Percentiles rank a stretch among this genome's conserved stretches.
Evolutionary conservation across 2,888 invertebrate species (phyloP).

Genomic region (Patella depressa): DNA sequence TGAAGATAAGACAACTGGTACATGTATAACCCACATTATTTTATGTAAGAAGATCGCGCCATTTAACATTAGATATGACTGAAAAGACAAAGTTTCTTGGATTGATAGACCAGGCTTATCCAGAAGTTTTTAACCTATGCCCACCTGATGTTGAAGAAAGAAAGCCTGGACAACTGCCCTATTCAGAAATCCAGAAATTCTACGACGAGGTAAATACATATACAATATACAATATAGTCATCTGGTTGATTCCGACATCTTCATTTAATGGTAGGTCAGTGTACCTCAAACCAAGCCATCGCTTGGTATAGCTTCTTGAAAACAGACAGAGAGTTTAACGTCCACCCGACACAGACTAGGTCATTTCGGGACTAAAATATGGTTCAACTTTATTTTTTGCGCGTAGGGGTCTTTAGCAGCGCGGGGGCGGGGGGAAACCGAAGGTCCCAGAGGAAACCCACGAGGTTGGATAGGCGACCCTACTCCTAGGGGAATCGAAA

Average conservation of each 20-base stretch:
- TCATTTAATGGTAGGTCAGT: neutral
- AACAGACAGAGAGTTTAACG: no score
- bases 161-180: constrained; percentile 53
- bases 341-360: no score
- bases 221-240: no score
- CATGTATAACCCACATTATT: neutral
- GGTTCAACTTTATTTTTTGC: no score
- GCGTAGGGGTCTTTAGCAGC: no score
- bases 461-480: no score
- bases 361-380: no score
- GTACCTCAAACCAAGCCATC: neutral
- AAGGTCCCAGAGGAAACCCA: no score
- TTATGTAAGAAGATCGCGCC: neutral
- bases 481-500: no score
- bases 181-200: constrained; percentile 43
- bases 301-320: neutral
- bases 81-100: constrained; percentile 24
- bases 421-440: no score
- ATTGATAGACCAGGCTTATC: constrained; percentile 31
- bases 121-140: constrained; percentile 22
- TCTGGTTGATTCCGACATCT: no score
- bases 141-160: constrained; percentile 26
- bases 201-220: constrained; percentile 45
- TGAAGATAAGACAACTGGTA: no score
- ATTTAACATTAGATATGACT: neutral